Percentiles rank a stretch among this genome's conserved stretches.
Evolutionary conservation across 2,797 vertebrate genomes (phyloP).

Genomic region (Stomatorhinus walkeri): DNA sequence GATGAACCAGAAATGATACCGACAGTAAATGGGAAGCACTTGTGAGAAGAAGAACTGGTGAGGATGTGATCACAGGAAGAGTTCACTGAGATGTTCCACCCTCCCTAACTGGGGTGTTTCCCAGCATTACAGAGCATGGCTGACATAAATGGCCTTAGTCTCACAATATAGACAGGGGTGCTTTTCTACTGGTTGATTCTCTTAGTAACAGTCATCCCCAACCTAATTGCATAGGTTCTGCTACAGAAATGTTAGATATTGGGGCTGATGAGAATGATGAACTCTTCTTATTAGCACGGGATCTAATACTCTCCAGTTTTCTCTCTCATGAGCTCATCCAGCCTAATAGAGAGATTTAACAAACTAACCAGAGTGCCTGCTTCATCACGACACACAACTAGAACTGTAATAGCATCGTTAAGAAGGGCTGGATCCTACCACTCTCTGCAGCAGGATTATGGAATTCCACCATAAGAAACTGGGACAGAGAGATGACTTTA

Average conservation of each 20-base stretch:
- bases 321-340: neutral
- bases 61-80: neutral
- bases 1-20: neutral
- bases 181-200: neutral
- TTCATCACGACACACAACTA: neutral
- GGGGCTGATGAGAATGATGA: neutral
- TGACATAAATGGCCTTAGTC: neutral
- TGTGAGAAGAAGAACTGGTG: neutral
- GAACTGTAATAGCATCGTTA: neutral
- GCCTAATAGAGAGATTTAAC: constrained; percentile 6
- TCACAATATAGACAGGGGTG: neutral
- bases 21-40: neutral
- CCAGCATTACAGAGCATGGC: neutral
- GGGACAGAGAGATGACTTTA: neutral
- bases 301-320: neutral
- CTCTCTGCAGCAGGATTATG: neutral
- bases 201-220: neutral
- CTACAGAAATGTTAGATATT: neutral
- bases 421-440: neutral
- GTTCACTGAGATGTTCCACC: neutral
- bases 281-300: neutral
- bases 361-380: neutral
- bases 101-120: neutral
- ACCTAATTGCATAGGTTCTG: neutral
- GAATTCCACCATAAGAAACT: neutral